These are phyloP conservation scores for Ormyrus rosae DNA, from an alignment of 2,888 invertebrate genomes.

Conservation along the genomic window DNA sequence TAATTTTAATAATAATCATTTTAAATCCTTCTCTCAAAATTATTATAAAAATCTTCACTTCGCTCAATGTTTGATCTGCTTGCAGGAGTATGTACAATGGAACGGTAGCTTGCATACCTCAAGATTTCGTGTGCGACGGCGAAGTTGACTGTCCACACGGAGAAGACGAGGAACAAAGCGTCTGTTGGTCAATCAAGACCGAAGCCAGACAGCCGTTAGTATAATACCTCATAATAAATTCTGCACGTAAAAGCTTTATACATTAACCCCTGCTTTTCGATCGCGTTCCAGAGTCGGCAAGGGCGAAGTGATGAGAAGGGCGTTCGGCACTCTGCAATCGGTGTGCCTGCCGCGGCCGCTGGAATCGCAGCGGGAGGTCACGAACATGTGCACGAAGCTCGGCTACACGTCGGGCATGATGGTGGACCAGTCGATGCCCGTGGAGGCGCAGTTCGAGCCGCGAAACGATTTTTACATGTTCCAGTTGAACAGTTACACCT, in stretches of 20 bases:
- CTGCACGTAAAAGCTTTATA: neutral
- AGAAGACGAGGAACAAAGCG: constrained; percentile 86
- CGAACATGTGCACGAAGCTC: constrained; percentile 80
- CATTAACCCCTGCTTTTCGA: no score
- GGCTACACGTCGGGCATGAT: constrained; percentile 78
- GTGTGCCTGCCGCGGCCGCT: constrained; percentile 79
- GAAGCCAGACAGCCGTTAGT: constrained; percentile 68
- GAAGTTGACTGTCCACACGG: constrained; percentile 83
- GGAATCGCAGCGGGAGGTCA: constrained; percentile 72
- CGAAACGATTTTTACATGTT: constrained; percentile 66
- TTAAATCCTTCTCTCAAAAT: neutral
- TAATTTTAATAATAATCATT: neutral
- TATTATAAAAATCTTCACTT: no score
- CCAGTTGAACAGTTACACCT: constrained; percentile 61
- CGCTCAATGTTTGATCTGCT: neutral
- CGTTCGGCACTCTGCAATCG: constrained; percentile 84
- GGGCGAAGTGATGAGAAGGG: constrained; percentile 82
- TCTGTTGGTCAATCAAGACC: constrained; percentile 79
- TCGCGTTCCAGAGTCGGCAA: constrained; percentile 76
- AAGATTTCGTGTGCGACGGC: constrained; percentile 88
- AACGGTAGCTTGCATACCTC: constrained; percentile 79
- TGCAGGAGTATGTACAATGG: constrained; percentile 42
- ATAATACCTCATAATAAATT: constrained; percentile 40
- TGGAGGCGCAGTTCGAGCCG: constrained; percentile 56
- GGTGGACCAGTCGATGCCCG: constrained; percentile 20